Base-by-base conservation (phyloP, 2,888 invertebrate genomes). In the Metacarcinus magister region DNA sequence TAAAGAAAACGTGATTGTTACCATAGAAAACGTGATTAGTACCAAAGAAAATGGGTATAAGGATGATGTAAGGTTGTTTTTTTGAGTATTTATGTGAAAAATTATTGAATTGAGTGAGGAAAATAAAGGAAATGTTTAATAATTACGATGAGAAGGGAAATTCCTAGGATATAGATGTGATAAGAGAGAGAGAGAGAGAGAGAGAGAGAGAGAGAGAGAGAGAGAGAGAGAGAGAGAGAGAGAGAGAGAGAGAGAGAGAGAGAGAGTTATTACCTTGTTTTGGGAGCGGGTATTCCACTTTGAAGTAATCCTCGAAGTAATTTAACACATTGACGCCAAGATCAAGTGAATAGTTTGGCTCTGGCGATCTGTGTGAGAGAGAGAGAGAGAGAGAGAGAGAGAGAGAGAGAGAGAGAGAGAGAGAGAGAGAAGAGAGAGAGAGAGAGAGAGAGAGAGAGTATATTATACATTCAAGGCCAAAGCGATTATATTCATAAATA, bases 281-380 rank as follows among this genome's bases (percentile, higher is more conserved):
- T 7, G 99, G 99, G 89, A 99, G 98, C 0, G 99, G 99, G 98
- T 99, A 99, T n/a, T 98, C 98, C 95, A 99, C 98, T 97, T 98
- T 98, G 97, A 99, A 99, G 97, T 99, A 99, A n/a, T 98, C 98
- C 94, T 99, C 98, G 97, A 99, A 99, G 96, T 95, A 97, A 89
- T 97, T 97, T 32, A 98, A 98, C 0, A 98, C 98, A 97, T 98
- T 98, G 75, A 98, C 98, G 8, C 98, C 99, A 96, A 98, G 98
- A 5, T 98, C 98, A 97, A 98, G 98, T 3, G 99, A 98, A 97
- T 98, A 99, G 67, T n/a, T 98, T 97, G 7, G 98, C 98, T 97
- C 99, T 99, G 87, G 98, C 98, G 19, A 98, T 98, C 97, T 97
- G 97, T 10, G 82, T 43, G 54, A 43, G 39, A 44, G 75, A 67